Conservation (phyloP, 2,797 vertebrate genomes). For the Leuciscus waleckii region DNA sequence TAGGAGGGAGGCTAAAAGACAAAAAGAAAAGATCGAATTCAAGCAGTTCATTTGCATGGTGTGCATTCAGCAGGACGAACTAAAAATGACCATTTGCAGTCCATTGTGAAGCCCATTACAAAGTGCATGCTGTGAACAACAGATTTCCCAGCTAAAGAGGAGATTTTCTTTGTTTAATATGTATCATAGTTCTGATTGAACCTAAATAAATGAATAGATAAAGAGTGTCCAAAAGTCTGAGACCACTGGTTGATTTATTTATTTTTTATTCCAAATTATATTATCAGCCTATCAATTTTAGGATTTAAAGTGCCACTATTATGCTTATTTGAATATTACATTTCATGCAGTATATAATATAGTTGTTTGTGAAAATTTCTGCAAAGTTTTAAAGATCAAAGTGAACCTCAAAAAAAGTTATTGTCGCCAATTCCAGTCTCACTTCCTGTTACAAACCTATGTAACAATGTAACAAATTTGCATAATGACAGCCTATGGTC, state of each 20-base stretch:
- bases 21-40: conserved; percentile 20
- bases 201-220: not conserved
- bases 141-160: not conserved
- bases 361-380: not conserved
- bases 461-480: not conserved
- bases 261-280: no score
- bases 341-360: not conserved
- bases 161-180: not conserved
- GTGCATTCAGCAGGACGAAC: conserved; percentile 5
- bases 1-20: conserved; percentile 87
- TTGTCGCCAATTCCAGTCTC: not conserved
- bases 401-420: not conserved
- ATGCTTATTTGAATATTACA: not conserved
- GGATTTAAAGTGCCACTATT: not conserved
- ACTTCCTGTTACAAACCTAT: not conserved
- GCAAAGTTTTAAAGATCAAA: not conserved
- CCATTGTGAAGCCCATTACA: not conserved
- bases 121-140: conserved; percentile 20
- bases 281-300: not conserved
- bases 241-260: not conserved
- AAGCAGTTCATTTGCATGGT: conserved; percentile 34
- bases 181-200: not conserved
- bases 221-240: not conserved
- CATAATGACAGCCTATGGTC: not conserved
- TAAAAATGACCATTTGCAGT: conserved; percentile 28